Base-by-base conservation (phyloP, 1,140 invertebrate genomes). In the Cydia splendana region DNA sequence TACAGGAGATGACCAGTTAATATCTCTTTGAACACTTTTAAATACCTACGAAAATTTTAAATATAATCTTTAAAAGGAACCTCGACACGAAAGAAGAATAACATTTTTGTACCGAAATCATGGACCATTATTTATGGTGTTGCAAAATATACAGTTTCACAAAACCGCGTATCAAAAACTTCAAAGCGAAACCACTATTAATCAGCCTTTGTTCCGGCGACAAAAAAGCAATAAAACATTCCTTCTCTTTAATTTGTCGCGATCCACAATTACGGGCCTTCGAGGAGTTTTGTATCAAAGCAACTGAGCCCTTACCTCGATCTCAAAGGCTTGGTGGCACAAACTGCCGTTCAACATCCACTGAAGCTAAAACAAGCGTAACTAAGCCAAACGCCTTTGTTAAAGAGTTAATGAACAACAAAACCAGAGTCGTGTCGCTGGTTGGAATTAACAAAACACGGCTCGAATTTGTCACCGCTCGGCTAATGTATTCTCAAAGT, bases 401-500 rank as follows among this genome's bases (percentile, higher is more conserved):
- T 42, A 51, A 75, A 45, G n/a, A 38, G 65, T 73, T 74, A 75
- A 79, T 79, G 75, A 57, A 75, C 24, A 30, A 71, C 38, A 62
- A n/a, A 57, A 48, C 30, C 53, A 73, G 75, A 4, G 53, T 12
- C 38, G 51, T 45, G 42, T 30, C 38, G 67, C 48, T 79, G 30
- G 28, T 45, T 18, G 15, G 34, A 38, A 71, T 71, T 38, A 71
- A 38, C 74, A 75, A 79, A 80, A 81, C 79, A 75, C 73, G 85
- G 85, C 76, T 84, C 82, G 77, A 86, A 89, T 90, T 89, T 89
- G 87, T 91, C 88, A 89, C 83, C 78, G 80, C 76, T 83, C 78
- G 80, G 87, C 85, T 89, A 91, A 91, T 91, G 87, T 91, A 91
- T 91, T 91, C 89, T 65, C 78, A 81, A 87, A 91, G 87, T 91